These are phyloP conservation scores for Molossus molossus DNA, from an alignment of 2,797 vertebrate species.

Conservation along the genomic window DNA sequence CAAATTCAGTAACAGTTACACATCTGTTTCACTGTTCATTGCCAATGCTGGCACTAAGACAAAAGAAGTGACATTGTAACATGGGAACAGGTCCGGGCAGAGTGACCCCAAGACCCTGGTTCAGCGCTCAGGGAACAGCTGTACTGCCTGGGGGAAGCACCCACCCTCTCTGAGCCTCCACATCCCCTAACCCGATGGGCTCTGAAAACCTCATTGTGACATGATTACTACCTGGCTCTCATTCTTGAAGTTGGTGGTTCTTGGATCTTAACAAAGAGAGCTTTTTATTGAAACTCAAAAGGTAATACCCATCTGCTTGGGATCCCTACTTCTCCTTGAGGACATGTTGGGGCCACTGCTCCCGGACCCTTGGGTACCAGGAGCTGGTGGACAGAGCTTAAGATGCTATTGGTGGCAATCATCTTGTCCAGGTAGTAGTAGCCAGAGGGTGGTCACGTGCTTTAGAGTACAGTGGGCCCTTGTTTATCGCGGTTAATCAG, in stretches of 20 bases:
- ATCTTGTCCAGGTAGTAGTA: not conserved
- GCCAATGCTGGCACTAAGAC: not conserved
- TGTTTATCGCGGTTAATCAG: no score
- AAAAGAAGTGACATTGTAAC: fast-evolving
- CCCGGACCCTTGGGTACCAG: no score
- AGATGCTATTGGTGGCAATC: not conserved
- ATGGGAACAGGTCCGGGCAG: not conserved
- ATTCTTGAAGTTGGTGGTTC: not conserved
- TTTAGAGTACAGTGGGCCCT: not conserved
- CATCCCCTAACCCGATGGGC: not conserved
- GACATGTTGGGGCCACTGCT: not conserved
- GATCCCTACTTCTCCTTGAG: not conserved
- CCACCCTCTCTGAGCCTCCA: not conserved
- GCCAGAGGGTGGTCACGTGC: not conserved
- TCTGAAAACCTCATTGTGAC: not conserved
- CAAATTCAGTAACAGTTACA: not conserved
- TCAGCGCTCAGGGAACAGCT: not conserved
- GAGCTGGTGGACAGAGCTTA: no score
- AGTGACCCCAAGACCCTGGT: no score
- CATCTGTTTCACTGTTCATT: not conserved
- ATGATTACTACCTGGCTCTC: not conserved
- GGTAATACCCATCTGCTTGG: not conserved
- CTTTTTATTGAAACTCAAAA: not conserved
- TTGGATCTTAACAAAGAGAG: not conserved
- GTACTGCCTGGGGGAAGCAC: not conserved